A percentile compares a stretch with the other conserved stretches of the same genome.
These are phyloP conservation scores for Astropecten irregularis DNA, from an alignment of 53 echinoderm and acorn worm genomes.

Conservation along the genomic window DNA sequence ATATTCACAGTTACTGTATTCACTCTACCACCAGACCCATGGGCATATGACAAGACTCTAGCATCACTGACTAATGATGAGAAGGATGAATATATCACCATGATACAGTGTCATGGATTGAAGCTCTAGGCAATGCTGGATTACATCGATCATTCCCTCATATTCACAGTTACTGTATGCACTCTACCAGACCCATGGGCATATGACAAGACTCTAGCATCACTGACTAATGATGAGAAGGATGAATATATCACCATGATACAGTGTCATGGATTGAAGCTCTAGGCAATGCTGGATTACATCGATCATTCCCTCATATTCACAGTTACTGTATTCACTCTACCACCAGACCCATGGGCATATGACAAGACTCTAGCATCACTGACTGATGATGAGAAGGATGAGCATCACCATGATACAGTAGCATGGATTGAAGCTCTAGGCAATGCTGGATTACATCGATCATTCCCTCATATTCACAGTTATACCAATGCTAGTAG, in stretches of 20 bases:
- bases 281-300: no score
- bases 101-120: no score
- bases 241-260: slow-evolving; percentile 35
- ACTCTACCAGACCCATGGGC: slow-evolving; percentile 57
- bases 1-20: no score
- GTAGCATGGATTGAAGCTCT: slow-evolving; percentile 59
- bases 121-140: no score
- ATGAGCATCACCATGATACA: slow-evolving; percentile 30
- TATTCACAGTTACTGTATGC: no score
- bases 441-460: slow-evolving; percentile 55
- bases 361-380: not conserved
- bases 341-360: slow-evolving; percentile 51
- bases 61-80: not conserved
- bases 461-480: slow-evolving; percentile 55
- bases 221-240: not conserved
- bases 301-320: no score
- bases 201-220: not conserved
- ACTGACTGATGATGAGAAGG: not conserved
- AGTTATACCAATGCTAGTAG: slow-evolving; percentile 51
- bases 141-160: no score
- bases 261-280: no score
- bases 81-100: slow-evolving; percentile 23
- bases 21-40: no score
- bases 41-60: slow-evolving; percentile 7
- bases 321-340: no score